Base-by-base conservation (phyloP, 2,113 vertebrate species). In the Orycteropus afer region DNA sequence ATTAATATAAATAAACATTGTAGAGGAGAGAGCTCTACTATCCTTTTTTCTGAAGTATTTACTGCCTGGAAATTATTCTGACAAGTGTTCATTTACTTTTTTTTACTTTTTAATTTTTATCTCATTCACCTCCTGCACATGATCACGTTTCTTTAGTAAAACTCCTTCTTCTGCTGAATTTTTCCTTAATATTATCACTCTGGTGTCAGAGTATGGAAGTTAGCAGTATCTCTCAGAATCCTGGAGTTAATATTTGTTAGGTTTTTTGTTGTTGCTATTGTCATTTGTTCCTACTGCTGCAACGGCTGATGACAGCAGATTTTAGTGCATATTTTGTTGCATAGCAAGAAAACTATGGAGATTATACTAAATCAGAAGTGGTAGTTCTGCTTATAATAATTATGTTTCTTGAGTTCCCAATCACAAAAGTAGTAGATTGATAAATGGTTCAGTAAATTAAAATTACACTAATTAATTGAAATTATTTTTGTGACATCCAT, bases 391-490 rank as follows among this genome's bases (percentile, higher is more conserved):
- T 37, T 67, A 37, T 40, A 53, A 53, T 69, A 34, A 12, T 51
- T 79, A 45, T 51, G 37, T 53, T 91, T 83, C 37, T 27, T 32
- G 22, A 86, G 34, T 9, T 45, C 11, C 9, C 78, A 63, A 76
- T 49, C 47, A 59, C 61, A 61, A 37, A 92, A 87, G 45, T 49
- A 69, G 53, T 77, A 92, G 88, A 93, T 13, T 91, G 65, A 96
- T 87, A 92, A 95, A 94, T 69, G 69, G 37, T 74, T 8, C 15
- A 85, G 76, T 94, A 94, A 95, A 93, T 87, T 92, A 92, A 94
- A 97, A 90, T 55, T 57, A 49, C 92, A 90, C 67, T 89, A 95
- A 97, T 89, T 87, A 96, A 95, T 76, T 27, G 74, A 81, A 85
- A 91, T 89, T 91, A 47, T n/a, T 85, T 93, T 93, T 49, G 14